Evolutionary conservation across 2,113 vertebrate species (phyloP), one percentile per base, ranked within the genome.

Genomic region (Anguilla rostrata): DNA sequence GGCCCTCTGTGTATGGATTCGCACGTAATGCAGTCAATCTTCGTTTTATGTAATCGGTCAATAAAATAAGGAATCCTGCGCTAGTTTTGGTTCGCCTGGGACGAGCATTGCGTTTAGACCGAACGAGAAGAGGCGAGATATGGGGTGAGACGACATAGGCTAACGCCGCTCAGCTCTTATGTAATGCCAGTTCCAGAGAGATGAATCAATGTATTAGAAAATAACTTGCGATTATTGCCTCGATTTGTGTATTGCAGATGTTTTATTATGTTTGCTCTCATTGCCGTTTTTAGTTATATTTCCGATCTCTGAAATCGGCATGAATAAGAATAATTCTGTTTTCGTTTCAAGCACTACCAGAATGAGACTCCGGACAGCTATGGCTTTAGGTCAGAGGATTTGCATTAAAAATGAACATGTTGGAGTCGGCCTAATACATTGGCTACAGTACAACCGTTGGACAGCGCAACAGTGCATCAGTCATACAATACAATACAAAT

Each of bases 101-200:
- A 22, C 3, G 56, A 83, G 26, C 20, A 79, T 39, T 43, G 39
- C 34, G 66, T 80, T 81, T 53, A 5, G 34, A 22, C 71, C 78
- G 87, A 88, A 90, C 86, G 84, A 87, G 91, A 84, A 82, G 87
- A 84, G 87, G 89, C 53, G 78, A 34, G 92, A 93, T 16, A 95
- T 96, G 95, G 95, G 95, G 95, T 96, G 94, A 95, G 94, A 87
- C 18, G 41, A 41, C 84, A 22, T 60, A 16, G 41, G 85, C 26
- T 46, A 46, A 9, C 90, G 34, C 41, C 43, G 43, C 75, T 81
- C 43, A 78, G 85, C 82, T 88, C 84, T 94, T 94, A 93, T 90
- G 84, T 93, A 92, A 94, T 84, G 88, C 46, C 11, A 26, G 79
- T 66, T 57, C 82, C 40, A 9, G 81, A 63, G 14, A 40, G 82